phyloP scores from a whole-genome alignment of 2,113 vertebrate genomes.

The Opisthocomus hoazin region DNA sequence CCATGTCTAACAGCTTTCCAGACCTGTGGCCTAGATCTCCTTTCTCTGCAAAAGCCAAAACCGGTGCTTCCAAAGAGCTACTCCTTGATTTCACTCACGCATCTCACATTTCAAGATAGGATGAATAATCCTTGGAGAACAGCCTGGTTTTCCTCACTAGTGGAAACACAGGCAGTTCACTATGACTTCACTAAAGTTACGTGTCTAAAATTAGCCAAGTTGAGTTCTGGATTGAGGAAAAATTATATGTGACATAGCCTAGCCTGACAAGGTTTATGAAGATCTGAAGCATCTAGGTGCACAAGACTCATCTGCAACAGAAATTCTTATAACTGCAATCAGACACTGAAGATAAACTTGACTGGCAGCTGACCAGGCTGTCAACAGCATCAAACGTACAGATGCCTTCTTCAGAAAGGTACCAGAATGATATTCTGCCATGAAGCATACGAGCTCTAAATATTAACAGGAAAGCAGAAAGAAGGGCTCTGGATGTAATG shows the following conservation, averaged over 20 bases:
- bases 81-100: neutral
- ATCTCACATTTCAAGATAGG: neutral
- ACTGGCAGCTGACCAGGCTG: conserved; percentile 40
- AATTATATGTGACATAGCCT: neutral
- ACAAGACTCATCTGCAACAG: neutral
- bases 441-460: neutral
- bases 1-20: neutral
- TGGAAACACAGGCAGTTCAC: neutral
- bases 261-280: neutral
- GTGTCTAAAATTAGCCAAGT: neutral
- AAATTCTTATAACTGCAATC: conserved; percentile 4
- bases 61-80: neutral
- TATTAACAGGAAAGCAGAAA: neutral
- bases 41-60: neutral
- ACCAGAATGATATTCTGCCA: neutral
- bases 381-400: conserved; percentile 29
- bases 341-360: conserved; percentile 34
- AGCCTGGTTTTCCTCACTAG: neutral
- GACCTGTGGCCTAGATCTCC: neutral
- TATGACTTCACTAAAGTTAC: neutral
- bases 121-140: neutral
- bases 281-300: neutral
- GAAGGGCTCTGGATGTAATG: neutral
- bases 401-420: conserved; percentile 32
- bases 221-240: neutral